Percentiles rank a stretch among this genome's conserved stretches.
These are phyloP conservation scores for Bombus breviceps DNA, from an alignment of 1,140 invertebrate species.

Conservation along the genomic window DNA sequence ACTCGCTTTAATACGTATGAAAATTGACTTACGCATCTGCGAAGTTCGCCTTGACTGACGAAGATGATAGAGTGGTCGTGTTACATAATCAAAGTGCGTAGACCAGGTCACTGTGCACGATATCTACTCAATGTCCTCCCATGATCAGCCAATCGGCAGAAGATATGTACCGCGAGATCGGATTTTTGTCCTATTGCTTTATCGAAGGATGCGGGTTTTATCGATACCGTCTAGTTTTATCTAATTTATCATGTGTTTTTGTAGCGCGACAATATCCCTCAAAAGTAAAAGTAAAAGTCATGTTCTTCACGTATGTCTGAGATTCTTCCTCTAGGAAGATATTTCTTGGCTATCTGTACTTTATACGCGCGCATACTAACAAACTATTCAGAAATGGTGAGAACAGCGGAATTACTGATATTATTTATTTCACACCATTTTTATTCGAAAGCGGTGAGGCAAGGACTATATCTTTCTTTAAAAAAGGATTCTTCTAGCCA, in stretches of 20 bases:
- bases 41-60: constrained; percentile 39
- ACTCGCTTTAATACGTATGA: background rate
- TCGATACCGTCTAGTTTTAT: constrained; percentile 7
- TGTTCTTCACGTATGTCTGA: too few species aligned
- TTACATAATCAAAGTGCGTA: constrained; percentile 65
- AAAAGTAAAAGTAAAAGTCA: too few species aligned
- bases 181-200: background rate
- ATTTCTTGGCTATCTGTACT: too few species aligned
- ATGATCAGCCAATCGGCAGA: background rate
- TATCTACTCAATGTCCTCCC: constrained; percentile 49
- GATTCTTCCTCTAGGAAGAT: too few species aligned
- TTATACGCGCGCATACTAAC: too few species aligned
- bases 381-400: too few species aligned
- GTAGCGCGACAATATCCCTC: too few species aligned
- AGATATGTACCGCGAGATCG: constrained; percentile 1
- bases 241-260: background rate
- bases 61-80: constrained; percentile 17
- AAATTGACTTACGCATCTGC: background rate
- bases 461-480: too few species aligned
- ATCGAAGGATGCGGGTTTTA: background rate
- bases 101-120: constrained; percentile 58
- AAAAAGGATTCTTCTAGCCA: too few species aligned
- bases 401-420: too few species aligned
- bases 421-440: too few species aligned
- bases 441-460: too few species aligned